Conservation (phyloP, 1,140 invertebrate species). For the Pomacea maculata region DNA sequence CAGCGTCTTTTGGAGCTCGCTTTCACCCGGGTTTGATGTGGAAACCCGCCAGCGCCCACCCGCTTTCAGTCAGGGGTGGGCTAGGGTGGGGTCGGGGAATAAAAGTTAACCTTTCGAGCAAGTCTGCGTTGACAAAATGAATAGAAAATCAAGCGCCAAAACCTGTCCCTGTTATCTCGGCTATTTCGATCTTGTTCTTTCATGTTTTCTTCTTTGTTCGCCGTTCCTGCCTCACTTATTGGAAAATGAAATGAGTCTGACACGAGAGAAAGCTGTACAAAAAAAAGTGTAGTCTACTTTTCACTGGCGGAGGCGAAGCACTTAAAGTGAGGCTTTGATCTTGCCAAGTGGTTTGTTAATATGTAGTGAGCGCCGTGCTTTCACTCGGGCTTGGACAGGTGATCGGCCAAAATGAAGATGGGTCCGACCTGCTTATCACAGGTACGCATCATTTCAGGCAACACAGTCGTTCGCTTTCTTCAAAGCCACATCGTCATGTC, state of each 20-base stretch:
- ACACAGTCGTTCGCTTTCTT: neutral
- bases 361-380: neutral
- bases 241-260: neutral
- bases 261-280: neutral
- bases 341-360: neutral
- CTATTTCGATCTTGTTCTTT: too few relatives aligned
- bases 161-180: too few relatives aligned
- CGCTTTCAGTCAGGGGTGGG: too few relatives aligned
- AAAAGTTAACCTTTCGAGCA: too few relatives aligned
- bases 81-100: too few relatives aligned
- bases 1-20: too few relatives aligned
- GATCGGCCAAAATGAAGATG: neutral
- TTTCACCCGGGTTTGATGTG: too few relatives aligned
- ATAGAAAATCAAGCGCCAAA: too few relatives aligned
- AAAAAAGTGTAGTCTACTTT: neutral
- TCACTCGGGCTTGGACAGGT: neutral
- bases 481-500: neutral
- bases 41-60: too few relatives aligned
- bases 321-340: conserved; percentile 11
- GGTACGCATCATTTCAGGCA: neutral
- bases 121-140: too few relatives aligned
- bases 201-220: too few relatives aligned
- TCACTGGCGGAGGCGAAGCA: neutral
- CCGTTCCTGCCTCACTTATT: too few relatives aligned
- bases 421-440: neutral